Evolutionary conservation across 2,888 invertebrate species (phyloP), one percentile per base, ranked within the genome.

Genomic region (Gari tellinella): DNA sequence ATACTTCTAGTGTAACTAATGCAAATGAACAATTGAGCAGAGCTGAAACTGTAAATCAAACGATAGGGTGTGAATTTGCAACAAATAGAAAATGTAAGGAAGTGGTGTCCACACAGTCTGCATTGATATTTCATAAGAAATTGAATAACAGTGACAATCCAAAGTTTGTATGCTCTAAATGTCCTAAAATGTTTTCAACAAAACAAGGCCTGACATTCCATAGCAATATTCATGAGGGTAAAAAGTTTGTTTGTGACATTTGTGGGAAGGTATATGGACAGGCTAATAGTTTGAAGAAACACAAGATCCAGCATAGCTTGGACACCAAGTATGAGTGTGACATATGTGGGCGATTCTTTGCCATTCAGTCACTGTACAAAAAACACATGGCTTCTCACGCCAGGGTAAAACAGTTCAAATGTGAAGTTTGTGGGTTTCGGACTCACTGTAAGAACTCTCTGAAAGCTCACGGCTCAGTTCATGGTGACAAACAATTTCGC

Each of bases 361-460:
- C 40, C 8, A 19, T 38, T 15, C 26, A 17, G 37, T 37, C 38
- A 31, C 19, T 38, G 2, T 37, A 31, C 38, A 55, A 25, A 7
- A 55, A 55, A 38, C 55, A 55, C 40, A 38, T 38, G 55, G 38
- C 19, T 19, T 38, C 37, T 21, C 55, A 55, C 19, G 37, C 17
- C 3, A 55, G 37, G 40, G 55, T 37, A 23, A 55, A 55, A 40
- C 19, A 17, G 40, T 55, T 38, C 40, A 55, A 17, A 17, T 55
- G 55, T n/a, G 55, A 55, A 23, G 40, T 40, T 0, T 48, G 48
- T 48, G 48, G 48, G 5, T 48, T 48, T 23, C 48, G 19, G 21
- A 48, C 48, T 14, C 48, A 48, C 23, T 48, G 21, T 17, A 17
- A 23, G 19, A 21, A 48, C 14, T 48, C 48, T 5, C n/a, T 48